phyloP scores from a whole-genome alignment of 2,797 vertebrate species.

The Falco naumanni region DNA sequence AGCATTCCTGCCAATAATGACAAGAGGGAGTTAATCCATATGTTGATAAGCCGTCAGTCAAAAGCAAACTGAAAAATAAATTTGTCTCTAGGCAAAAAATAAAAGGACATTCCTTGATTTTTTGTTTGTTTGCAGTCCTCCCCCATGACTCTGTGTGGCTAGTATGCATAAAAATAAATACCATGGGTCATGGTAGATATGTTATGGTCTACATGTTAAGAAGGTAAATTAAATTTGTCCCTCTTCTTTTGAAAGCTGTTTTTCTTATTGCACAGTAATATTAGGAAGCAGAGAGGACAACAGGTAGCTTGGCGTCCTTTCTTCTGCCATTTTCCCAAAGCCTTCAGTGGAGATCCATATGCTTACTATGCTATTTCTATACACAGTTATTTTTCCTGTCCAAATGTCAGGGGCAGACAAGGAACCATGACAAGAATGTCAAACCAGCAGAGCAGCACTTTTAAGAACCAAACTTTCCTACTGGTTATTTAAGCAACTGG shows the following conservation, averaged over 20 bases:
- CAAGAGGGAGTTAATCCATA: slow-evolving; percentile 50
- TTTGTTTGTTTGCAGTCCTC: not conserved
- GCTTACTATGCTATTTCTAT: not conserved
- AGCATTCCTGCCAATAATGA: slow-evolving; percentile 10
- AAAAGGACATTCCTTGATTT: not conserved
- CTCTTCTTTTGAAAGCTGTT: not conserved
- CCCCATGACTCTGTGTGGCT: not conserved
- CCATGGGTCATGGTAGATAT: not conserved
- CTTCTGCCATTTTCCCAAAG: not conserved
- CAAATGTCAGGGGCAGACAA: not conserved
- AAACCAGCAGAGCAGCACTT: not conserved
- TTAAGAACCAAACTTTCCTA: not conserved
- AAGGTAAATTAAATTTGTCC: not conserved
- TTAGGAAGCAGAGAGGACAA: not conserved
- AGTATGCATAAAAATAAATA: not conserved
- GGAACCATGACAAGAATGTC: not conserved
- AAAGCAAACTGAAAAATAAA: not conserved
- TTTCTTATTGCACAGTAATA: not conserved
- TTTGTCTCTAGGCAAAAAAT: not conserved
- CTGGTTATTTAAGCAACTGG: not conserved
- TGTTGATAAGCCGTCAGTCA: slow-evolving; percentile 6
- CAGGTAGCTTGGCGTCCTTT: not conserved
- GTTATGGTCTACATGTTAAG: not conserved
- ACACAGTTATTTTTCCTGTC: not conserved
- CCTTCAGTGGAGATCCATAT: not conserved